Base-by-base conservation (phyloP, 1,140 invertebrate genomes). In the Drosophila neocordata region DNA sequence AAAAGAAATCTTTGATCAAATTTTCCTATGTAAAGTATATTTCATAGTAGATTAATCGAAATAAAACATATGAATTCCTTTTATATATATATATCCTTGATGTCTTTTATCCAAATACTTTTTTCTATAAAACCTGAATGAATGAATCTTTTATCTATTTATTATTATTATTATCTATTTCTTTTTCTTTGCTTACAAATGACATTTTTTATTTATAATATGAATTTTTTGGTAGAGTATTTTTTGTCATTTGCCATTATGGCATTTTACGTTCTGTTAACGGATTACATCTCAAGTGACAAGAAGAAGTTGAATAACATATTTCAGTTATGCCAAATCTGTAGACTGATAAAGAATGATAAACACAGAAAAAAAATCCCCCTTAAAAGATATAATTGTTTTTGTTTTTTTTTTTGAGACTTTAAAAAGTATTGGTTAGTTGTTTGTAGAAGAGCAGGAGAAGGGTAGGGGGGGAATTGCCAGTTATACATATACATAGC, bases 401-500 rank as follows among this genome's bases (percentile, higher is more conserved):
- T 48, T 48, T 11, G 41, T 4, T 48, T 48, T 48, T 20, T 31
- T 5, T 3, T 31, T 31, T 31, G 4, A 0, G 27, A 31, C 27
- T 31, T 31, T 44, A 15, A 38, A 38, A 38, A 38, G 12, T 48
- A 20, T 48, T 3, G 18, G 41, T 20, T 48, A 12, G 4, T 5
- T 44, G 12, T 13, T 27, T 67, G 24, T 8, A 66, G 37, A 27
- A 37, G 53, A 48, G 69, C 27, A n/a, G n/a, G 52, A 15, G 31
- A 34, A 4, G 69, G 24, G 31, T 65, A 12, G n/a, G 12, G n/a
- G n/a, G n/a, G n/a, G n/a, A n/a, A n/a, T n/a, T n/a, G n/a, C n/a
- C 53, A 59, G 71, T 62, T 48, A 31, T 31, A 7, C 7, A 31
- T 31, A 31, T 31, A 31, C 6, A 31, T 31, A 31, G 27, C 27